Evolutionary conservation across 2,888 invertebrate species (phyloP).

Genomic region (Tipula vernalis): DNA sequence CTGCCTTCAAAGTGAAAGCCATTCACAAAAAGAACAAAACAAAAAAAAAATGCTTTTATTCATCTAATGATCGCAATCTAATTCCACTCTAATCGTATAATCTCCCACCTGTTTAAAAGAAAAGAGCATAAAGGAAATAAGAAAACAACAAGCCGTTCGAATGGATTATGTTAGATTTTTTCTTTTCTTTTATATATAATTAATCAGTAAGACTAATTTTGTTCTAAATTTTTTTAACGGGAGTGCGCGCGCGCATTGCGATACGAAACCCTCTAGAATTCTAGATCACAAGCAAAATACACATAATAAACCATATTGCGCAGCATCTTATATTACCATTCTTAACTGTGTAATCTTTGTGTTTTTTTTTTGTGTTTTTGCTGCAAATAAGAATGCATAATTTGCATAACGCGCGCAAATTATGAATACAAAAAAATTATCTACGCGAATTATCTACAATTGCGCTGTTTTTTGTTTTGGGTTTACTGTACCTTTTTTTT

Average conservation of each 20-base stretch:
- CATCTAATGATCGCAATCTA: background rate
- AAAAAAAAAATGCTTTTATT: background rate
- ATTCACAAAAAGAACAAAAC: background rate
- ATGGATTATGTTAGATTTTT: background rate
- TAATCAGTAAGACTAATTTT: background rate
- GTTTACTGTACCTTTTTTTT: background rate
- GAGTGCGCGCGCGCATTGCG: background rate
- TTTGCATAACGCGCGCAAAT: background rate
- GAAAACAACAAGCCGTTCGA: background rate
- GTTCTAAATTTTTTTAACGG: background rate
- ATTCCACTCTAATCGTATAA: background rate
- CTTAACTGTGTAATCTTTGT: too few relatives aligned
- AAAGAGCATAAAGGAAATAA: background rate
- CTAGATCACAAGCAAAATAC: background rate
- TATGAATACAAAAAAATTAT: background rate
- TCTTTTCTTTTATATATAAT: background rate
- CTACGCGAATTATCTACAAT: background rate
- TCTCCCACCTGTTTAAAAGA: background rate
- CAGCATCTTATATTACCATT: background rate
- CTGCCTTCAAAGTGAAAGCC: background rate
- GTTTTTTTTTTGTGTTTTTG: background rate
- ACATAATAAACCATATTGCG: background rate
- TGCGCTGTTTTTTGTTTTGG: background rate
- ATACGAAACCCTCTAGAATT: background rate
- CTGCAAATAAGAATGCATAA: background rate